Conservation (phyloP, 1,140 invertebrate genomes). For the Callitettix versicolor region DNA sequence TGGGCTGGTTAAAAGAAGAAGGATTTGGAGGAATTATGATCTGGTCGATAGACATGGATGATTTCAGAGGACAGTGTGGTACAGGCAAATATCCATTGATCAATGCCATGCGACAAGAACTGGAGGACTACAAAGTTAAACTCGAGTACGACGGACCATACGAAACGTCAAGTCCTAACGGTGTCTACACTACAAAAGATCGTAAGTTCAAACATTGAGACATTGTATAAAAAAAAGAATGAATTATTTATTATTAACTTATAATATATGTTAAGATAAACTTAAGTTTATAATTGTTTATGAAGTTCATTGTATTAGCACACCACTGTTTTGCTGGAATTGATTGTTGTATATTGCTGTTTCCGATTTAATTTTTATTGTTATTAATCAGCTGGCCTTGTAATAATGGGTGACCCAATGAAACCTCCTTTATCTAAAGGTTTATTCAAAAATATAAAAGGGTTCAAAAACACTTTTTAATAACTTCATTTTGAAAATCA, state of each 20-base stretch:
- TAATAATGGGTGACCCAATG: too few species aligned
- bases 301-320: too few species aligned
- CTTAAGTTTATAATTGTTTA: background rate
- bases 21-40: slow-evolving; percentile 95
- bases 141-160: slow-evolving; percentile 81
- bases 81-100: slow-evolving; percentile 83
- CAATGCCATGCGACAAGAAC: slow-evolving; percentile 73
- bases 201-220: slow-evolving; percentile 48
- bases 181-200: slow-evolving; percentile 75
- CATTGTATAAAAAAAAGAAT: too few species aligned
- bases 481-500: too few species aligned
- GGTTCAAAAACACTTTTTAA: too few species aligned
- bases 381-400: too few species aligned
- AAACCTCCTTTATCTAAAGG: too few species aligned
- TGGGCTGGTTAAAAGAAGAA: slow-evolving; percentile 87
- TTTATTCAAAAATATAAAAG: too few species aligned
- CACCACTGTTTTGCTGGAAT: too few species aligned
- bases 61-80: slow-evolving; percentile 84
- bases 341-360: too few species aligned
- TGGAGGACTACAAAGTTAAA: slow-evolving; percentile 70
- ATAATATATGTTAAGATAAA: too few species aligned
- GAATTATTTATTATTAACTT: background rate
- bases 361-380: too few species aligned
- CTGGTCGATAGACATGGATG: slow-evolving; percentile 94
- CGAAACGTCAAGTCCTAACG: slow-evolving; percentile 55